phyloP scores from a whole-genome alignment of 1,140 invertebrate genomes.

The Planococcus citri region DNA sequence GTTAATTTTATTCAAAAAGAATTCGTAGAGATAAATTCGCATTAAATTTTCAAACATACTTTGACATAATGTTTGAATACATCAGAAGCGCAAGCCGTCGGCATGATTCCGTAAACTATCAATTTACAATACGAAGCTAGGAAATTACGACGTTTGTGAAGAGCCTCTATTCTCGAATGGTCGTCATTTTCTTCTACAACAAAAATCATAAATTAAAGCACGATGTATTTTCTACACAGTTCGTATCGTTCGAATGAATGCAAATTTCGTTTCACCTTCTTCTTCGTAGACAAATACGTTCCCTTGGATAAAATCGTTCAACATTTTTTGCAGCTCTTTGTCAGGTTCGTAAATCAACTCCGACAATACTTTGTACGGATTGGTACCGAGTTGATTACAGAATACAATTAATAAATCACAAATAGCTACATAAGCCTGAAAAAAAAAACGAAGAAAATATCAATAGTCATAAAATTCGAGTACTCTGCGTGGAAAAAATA shows the following conservation, averaged over 20 bases:
- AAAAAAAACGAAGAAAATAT: conserved; percentile 27
- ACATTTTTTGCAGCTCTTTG: conserved; percentile 58
- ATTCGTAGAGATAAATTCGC: too few species aligned
- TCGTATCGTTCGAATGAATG: not conserved
- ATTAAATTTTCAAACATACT: conserved; percentile 37
- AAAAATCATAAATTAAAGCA: conserved; percentile 15
- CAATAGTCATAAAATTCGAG: too few species aligned
- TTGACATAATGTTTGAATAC: conserved; percentile 97
- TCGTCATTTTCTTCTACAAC: conserved; percentile 69
- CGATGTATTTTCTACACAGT: not conserved
- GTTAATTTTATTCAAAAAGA: not conserved
- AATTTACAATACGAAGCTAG: conserved; percentile 94
- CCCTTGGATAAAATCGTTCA: conserved; percentile 83
- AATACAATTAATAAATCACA: conserved; percentile 94
- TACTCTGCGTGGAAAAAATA: not conserved
- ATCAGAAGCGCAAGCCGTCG: conserved; percentile 79
- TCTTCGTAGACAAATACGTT: conserved; percentile 86
- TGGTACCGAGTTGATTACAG: conserved; percentile 64
- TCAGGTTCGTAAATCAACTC: conserved; percentile 74
- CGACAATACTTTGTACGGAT: conserved; percentile 43
- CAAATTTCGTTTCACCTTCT: conserved; percentile 42
- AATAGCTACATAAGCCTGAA: conserved; percentile 78
- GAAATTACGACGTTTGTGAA: conserved; percentile 92
- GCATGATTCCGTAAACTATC: conserved; percentile 93
- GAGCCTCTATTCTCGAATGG: conserved; percentile 83